These are phyloP conservation scores for Thermophis baileyi DNA, from an alignment of 2,113 vertebrate species.

Conservation along the genomic window DNA sequence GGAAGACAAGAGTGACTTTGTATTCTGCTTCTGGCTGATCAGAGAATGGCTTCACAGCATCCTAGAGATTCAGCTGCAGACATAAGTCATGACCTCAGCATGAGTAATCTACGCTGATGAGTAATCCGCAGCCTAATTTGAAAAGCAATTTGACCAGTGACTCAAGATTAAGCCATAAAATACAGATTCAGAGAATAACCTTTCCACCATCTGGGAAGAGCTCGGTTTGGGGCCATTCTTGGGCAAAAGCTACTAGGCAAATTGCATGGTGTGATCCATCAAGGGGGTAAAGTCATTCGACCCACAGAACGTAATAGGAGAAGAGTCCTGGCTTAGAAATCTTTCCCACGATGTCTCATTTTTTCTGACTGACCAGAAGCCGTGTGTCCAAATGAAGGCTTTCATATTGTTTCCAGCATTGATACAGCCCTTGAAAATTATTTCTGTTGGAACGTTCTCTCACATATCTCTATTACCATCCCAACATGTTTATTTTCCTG, in stretches of 20 bases:
- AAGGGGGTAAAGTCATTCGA: constrained; percentile 58
- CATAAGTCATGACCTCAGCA: constrained; percentile 63
- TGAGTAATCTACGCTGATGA: constrained; percentile 59
- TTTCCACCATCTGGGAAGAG: constrained; percentile 46
- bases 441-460: accelerated
- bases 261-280: constrained; percentile 49
- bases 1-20: constrained; percentile 35
- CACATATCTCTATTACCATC: background rate
- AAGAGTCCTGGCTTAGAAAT: constrained; percentile 44
- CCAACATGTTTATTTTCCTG: background rate
- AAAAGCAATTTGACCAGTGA: constrained; percentile 56
- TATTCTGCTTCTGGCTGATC: constrained; percentile 32
- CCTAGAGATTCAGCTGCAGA: constrained; percentile 59
- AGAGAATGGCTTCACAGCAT: background rate
- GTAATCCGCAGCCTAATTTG: constrained; percentile 42
- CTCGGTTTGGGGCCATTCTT: constrained; percentile 41
- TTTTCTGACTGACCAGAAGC: constrained; percentile 29
- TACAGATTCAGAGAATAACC: constrained; percentile 51
- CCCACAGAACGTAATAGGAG: constrained; percentile 53
- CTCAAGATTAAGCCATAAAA: constrained; percentile 28
- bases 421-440: background rate
- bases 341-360: constrained; percentile 54
- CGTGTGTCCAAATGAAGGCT: background rate
- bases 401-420: constrained; percentile 4
- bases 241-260: constrained; percentile 54